These are phyloP conservation scores for Candidula unifasciata DNA, from an alignment of 2,888 invertebrate genomes.

Conservation along the genomic window DNA sequence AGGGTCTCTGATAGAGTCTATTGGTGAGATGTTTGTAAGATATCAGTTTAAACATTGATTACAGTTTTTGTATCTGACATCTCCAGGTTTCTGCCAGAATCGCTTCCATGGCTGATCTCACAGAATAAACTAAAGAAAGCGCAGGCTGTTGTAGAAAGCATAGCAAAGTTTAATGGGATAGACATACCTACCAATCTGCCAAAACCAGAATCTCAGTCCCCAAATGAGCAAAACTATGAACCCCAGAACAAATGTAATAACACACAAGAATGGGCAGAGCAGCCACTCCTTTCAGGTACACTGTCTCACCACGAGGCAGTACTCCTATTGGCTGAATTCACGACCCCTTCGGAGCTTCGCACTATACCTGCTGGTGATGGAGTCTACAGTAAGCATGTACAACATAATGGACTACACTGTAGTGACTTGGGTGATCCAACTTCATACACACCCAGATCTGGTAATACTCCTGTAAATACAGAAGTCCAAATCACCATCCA, in stretches of 20 bases:
- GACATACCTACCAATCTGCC: background rate
- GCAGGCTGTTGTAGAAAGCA: slow-evolving; percentile 56
- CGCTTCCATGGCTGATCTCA: slow-evolving; percentile 69
- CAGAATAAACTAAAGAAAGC: slow-evolving; percentile 59
- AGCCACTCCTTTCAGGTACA: slow-evolving; percentile 30
- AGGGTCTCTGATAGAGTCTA: too few species aligned
- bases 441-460: background rate
- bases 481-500: slow-evolving; percentile 19
- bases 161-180: slow-evolving; percentile 60
- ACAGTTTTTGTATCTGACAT: background rate
- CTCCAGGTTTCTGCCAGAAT: slow-evolving; percentile 69
- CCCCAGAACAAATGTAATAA: background rate
- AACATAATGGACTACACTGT: background rate
- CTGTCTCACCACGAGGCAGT: slow-evolving; percentile 34
- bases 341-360: background rate
- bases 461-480: background rate
- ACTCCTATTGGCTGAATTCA: slow-evolving; percentile 4
- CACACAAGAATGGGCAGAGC: slow-evolving; percentile 2
- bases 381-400: background rate
- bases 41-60: too few species aligned
- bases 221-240: background rate
- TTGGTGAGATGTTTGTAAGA: too few species aligned
- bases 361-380: background rate
- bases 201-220: slow-evolving; percentile 13
- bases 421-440: background rate